These are phyloP conservation scores for Oscheius myriophilus DNA, from an alignment of 2,888 invertebrate species.

Conservation along the genomic window DNA sequence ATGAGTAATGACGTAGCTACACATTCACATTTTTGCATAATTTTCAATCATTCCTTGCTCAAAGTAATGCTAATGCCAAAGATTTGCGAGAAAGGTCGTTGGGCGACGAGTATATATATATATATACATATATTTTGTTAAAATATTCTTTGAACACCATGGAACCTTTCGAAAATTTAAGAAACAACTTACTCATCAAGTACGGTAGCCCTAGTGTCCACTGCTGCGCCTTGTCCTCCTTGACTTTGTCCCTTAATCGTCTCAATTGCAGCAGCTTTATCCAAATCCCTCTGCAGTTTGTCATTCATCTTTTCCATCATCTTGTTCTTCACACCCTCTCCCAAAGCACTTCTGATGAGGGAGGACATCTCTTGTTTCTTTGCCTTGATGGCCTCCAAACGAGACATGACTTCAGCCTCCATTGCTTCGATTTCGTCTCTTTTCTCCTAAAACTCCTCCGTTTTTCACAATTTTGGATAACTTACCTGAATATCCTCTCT, in stretches of 20 bases:
- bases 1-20: too few relatives aligned
- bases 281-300: conserved; percentile 38
- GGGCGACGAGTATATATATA: too few relatives aligned
- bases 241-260: conserved; percentile 17
- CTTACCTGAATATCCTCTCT: conserved; percentile 36
- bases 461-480: background rate
- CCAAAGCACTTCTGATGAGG: conserved; percentile 30
- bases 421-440: conserved; percentile 34
- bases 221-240: background rate
- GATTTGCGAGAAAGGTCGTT: too few relatives aligned
- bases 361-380: conserved; percentile 39
- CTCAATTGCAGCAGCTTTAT: conserved; percentile 40
- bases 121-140: too few relatives aligned
- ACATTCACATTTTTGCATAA: too few relatives aligned
- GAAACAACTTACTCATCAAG: conserved; percentile 41
- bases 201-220: conserved; percentile 39
- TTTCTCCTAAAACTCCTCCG: conserved; percentile 24
- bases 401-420: conserved; percentile 12
- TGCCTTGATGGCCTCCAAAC: conserved; percentile 26
- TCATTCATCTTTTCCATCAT: conserved; percentile 29
- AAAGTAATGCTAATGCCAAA: too few relatives aligned
- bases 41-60: too few relatives aligned
- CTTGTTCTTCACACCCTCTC: conserved; percentile 32
- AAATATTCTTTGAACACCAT: too few relatives aligned
- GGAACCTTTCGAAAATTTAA: conserved; percentile 13